phyloP scores from a whole-genome alignment of 2,888 invertebrate species.

The Chymomyza fuscimana region DNA sequence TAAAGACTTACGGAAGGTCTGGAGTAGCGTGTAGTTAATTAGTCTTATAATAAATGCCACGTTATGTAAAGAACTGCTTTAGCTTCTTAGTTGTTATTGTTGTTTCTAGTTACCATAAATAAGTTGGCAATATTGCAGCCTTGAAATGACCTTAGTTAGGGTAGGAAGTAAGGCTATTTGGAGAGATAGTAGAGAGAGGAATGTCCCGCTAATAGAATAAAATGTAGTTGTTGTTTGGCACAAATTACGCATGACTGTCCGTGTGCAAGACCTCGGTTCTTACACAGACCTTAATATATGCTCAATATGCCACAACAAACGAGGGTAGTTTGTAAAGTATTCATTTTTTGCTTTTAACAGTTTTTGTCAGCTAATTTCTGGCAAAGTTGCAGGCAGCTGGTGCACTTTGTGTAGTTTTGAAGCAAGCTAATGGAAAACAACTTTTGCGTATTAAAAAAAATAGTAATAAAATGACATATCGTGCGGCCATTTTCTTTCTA shows the following conservation, averaged over 20 bases:
- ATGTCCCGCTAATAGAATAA: neutral
- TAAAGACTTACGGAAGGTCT: neutral
- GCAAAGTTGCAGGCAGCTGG: too few species aligned
- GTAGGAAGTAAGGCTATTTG: neutral
- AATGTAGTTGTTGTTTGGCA: constrained; percentile 28
- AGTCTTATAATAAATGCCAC: constrained; percentile 36
- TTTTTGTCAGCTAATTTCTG: too few species aligned
- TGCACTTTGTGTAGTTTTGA: too few species aligned
- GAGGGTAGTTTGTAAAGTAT: neutral
- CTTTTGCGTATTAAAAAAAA: too few species aligned
- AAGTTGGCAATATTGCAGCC: constrained; percentile 32
- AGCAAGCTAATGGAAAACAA: too few species aligned
- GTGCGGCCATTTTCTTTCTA: too few species aligned
- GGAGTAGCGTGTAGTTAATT: constrained; percentile 58
- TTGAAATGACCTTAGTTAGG: neutral
- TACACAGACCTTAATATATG: neutral
- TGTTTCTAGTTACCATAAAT: constrained; percentile 41
- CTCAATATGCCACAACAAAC: constrained; percentile 4
- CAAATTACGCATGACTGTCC: constrained; percentile 46
- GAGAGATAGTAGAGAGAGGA: neutral
- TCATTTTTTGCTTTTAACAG: too few species aligned
- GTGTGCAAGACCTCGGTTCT: neutral
- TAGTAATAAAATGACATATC: too few species aligned
- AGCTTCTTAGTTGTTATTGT: constrained; percentile 12
- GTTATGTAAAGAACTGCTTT: constrained; percentile 25